phyloP scores from a whole-genome alignment of 2,113 vertebrate genomes.

The Prolemur simus region DNA sequence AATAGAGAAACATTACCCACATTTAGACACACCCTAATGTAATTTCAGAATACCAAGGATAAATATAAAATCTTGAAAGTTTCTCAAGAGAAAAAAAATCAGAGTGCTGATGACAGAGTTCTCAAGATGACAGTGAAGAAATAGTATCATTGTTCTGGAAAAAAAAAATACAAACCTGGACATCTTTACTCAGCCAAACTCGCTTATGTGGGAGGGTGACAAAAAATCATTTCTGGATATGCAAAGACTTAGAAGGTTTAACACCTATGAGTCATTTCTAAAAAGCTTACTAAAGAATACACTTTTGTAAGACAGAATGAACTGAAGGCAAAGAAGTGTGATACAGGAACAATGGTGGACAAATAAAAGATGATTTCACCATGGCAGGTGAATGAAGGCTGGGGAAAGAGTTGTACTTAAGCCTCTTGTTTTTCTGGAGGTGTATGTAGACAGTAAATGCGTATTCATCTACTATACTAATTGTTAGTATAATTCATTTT shows the following conservation, averaged over 20 bases:
- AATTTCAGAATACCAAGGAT: not conserved
- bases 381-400: not conserved
- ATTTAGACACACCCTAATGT: not conserved
- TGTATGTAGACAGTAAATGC: not conserved
- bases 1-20: slow-evolving; percentile 31
- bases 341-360: not conserved
- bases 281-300: not conserved
- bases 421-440: not conserved
- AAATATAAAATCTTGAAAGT: slow-evolving; percentile 22
- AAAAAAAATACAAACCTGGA: not conserved
- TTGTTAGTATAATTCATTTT: not conserved
- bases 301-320: not conserved
- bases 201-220: not conserved
- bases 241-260: not conserved
- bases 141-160: not conserved
- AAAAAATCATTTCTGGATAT: not conserved
- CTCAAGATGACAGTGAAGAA: not conserved
- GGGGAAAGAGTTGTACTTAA: not conserved
- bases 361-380: not conserved
- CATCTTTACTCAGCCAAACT: not conserved
- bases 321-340: not conserved
- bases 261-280: not conserved
- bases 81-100: slow-evolving; percentile 24
- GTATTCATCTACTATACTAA: not conserved
- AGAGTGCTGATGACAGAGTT: not conserved